Evolutionary conservation across 2,797 vertebrate species (phyloP).

Genomic region (Steatocranus sp.): DNA sequence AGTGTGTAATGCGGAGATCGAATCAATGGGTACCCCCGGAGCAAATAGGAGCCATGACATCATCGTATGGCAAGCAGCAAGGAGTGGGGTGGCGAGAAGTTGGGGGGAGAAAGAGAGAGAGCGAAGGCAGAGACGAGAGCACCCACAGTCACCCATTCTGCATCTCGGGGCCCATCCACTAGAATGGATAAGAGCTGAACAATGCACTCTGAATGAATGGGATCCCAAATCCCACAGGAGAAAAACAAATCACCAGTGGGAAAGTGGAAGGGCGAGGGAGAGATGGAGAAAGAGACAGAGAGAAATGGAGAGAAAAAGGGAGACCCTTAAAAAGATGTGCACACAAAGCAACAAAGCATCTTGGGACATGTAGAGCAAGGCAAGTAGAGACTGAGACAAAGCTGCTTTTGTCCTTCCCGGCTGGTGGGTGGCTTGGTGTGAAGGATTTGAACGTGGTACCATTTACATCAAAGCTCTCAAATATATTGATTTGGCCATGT

Average conservation of each 20-base stretch:
- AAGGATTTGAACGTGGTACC: slow-evolving; percentile 55
- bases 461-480: slow-evolving; percentile 50
- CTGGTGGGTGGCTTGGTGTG: slow-evolving; percentile 66
- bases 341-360: slow-evolving; percentile 73
- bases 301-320: slow-evolving; percentile 50
- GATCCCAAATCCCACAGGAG: slow-evolving; percentile 72
- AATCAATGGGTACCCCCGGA: slow-evolving; percentile 63
- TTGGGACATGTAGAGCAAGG: slow-evolving; percentile 71
- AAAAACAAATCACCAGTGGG: slow-evolving; percentile 71
- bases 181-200: slow-evolving; percentile 71
- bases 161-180: slow-evolving; percentile 67
- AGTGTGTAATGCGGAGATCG: slow-evolving; percentile 58
- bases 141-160: slow-evolving; percentile 63
- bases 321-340: slow-evolving; percentile 65
- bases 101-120: background rate
- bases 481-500: slow-evolving; percentile 69
- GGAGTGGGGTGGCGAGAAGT: slow-evolving; percentile 33
- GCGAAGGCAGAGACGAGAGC: slow-evolving; percentile 26
- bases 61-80: slow-evolving; percentile 66
- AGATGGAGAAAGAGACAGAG: slow-evolving; percentile 42
- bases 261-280: slow-evolving; percentile 47
- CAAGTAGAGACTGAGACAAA: slow-evolving; percentile 69
- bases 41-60: slow-evolving; percentile 75
- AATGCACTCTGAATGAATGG: slow-evolving; percentile 67
- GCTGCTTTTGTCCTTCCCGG: slow-evolving; percentile 62